Evolutionary conservation across 2,797 vertebrate species (phyloP).

Genomic region (Anas capensis): DNA sequence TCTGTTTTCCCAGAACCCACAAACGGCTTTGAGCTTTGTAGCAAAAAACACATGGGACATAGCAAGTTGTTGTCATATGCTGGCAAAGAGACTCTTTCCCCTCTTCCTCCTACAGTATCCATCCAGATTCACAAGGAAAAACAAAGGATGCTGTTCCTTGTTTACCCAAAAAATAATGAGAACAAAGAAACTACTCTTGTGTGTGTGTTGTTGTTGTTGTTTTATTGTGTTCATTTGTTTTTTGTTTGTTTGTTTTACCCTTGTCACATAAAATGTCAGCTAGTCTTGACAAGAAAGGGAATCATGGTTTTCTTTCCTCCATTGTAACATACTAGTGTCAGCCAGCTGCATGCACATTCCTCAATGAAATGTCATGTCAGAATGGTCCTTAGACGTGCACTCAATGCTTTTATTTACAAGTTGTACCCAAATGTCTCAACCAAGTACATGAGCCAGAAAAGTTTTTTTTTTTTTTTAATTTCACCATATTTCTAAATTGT

Average conservation of each 20-base stretch:
- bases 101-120: not conserved
- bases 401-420: accelerated
- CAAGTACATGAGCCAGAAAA: not conserved
- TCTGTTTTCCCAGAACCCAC: not conserved
- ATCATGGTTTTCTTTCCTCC: not conserved
- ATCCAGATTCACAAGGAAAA: not conserved
- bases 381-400: accelerated
- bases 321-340: not conserved
- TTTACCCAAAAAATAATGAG: not conserved
- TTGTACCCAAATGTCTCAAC: not conserved
- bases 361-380: not conserved
- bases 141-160: not conserved
- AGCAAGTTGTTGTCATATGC: not conserved
- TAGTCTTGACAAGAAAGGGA: not conserved
- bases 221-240: too few species aligned
- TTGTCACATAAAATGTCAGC: not conserved
- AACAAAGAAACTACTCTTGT: not conserved
- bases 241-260: too few species aligned
- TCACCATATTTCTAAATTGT: not conserved
- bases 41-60: not conserved
- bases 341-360: not conserved
- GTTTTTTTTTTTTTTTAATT: not conserved
- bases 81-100: not conserved
- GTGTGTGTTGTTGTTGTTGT: too few species aligned
- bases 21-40: not conserved